These are phyloP conservation scores for Drosophila pandora DNA, from an alignment of 1,140 invertebrate genomes.

Conservation along the genomic window DNA sequence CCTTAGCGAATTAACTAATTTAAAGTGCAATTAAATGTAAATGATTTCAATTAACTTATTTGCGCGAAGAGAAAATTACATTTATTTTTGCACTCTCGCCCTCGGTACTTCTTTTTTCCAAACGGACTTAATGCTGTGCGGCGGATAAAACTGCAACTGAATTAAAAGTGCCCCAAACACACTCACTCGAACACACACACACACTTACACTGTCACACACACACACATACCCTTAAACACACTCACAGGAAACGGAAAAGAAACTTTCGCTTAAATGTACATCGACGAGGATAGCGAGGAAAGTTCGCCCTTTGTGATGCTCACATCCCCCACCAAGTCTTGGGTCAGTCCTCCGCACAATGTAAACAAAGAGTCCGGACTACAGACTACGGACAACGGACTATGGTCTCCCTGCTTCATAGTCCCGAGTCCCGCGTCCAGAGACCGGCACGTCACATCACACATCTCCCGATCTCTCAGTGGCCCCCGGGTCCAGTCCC, in stretches of 20 bases:
- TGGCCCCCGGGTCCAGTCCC: constrained; percentile 6
- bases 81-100: constrained; percentile 58
- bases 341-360: constrained; percentile 74
- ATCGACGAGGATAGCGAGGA: constrained; percentile 83
- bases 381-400: constrained; percentile 14
- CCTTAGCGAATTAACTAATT: constrained; percentile 71
- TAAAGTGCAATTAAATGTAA: constrained; percentile 81
- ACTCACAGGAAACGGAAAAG: constrained; percentile 38
- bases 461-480: constrained; percentile 21
- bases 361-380: constrained; percentile 59
- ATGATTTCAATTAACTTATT: constrained; percentile 78
- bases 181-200: constrained; percentile 6
- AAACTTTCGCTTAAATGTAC: constrained; percentile 83
- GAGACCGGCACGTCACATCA: constrained; percentile 36
- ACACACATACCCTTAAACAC: constrained; percentile 11
- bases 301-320: constrained; percentile 83
- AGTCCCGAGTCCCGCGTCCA: constrained; percentile 10
- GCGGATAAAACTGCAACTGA: constrained; percentile 76
- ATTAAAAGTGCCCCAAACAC: constrained; percentile 73
- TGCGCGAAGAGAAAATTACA: constrained; percentile 65
- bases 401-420: neutral
- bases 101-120: neutral
- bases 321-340: constrained; percentile 80
- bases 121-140: constrained; percentile 70
- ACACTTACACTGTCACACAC: neutral